These are phyloP conservation scores for Oreochromis aureus DNA, from an alignment of 2,113 vertebrate genomes.

Conservation along the genomic window DNA sequence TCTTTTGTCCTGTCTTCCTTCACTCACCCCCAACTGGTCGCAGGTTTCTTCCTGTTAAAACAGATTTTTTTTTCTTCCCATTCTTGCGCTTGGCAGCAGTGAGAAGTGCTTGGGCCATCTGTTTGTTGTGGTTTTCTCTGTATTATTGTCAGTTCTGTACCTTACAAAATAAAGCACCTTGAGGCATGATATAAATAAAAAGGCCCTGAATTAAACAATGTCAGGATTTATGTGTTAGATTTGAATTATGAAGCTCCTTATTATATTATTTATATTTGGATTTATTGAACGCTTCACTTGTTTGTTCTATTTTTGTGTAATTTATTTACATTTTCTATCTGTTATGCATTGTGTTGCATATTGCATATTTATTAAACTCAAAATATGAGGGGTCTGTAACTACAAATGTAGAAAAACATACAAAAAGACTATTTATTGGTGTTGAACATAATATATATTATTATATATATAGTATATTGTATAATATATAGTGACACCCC, in stretches of 20 bases:
- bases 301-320: neutral
- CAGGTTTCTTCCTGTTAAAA: neutral
- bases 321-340: neutral
- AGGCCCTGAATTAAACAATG: neutral
- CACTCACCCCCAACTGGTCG: neutral
- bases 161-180: neutral
- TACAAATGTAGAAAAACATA: neutral
- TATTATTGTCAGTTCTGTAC: neutral
- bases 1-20: neutral
- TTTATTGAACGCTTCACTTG: neutral
- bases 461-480: neutral
- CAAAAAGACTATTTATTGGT: neutral
- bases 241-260: neutral
- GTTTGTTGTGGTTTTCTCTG: neutral
- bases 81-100: neutral
- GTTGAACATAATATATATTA: neutral
- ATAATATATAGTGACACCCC: neutral
- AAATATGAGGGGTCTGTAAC: neutral
- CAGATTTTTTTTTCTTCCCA: neutral
- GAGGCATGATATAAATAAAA: neutral
- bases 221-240: neutral
- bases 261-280: fast-evolving
- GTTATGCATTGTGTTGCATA: neutral
- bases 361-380: neutral
- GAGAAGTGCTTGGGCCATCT: neutral